These are phyloP conservation scores for Sycophila texana DNA, from an alignment of 2,888 invertebrate genomes.

Conservation along the genomic window DNA sequence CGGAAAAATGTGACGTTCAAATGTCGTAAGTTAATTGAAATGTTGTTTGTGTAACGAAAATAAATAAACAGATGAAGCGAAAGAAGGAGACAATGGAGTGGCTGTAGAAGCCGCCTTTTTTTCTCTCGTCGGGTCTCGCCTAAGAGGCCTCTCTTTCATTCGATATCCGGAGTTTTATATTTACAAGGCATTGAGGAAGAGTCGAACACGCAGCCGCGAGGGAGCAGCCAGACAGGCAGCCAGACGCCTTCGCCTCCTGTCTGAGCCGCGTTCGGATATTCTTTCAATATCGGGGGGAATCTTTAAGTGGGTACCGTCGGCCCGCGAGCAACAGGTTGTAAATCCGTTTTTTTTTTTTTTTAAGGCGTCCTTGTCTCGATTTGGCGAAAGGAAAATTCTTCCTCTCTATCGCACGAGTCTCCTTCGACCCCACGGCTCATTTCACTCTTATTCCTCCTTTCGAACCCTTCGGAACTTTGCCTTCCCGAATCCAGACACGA, in stretches of 20 bases:
- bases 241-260: conserved; percentile 34
- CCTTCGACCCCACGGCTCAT: conserved; percentile 57
- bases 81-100: background rate
- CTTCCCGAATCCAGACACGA: conserved; percentile 65
- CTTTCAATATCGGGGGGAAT: conserved; percentile 76
- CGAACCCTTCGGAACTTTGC: conserved; percentile 43
- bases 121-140: conserved; percentile 32
- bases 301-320: conserved; percentile 72
- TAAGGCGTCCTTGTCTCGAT: conserved; percentile 66
- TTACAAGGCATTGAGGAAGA: conserved; percentile 68
- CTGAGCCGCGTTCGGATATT: conserved; percentile 72
- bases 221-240: conserved; percentile 46
- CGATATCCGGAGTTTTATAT: conserved; percentile 72
- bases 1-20: background rate
- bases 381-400: conserved; percentile 55
- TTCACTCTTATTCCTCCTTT: conserved; percentile 51
- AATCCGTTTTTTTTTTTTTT: conserved; percentile 70
- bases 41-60: background rate
- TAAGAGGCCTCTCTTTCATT: conserved; percentile 63
- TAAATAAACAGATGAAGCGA: conserved; percentile 40
- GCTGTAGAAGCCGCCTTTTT: conserved; percentile 25
- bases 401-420: conserved; percentile 56
- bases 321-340: conserved; percentile 74
- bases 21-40: background rate
- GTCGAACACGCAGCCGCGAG: conserved; percentile 61